These are phyloP conservation scores for Drosophila ananassae DNA, from an alignment of 1,140 invertebrate species.

Conservation along the genomic window DNA sequence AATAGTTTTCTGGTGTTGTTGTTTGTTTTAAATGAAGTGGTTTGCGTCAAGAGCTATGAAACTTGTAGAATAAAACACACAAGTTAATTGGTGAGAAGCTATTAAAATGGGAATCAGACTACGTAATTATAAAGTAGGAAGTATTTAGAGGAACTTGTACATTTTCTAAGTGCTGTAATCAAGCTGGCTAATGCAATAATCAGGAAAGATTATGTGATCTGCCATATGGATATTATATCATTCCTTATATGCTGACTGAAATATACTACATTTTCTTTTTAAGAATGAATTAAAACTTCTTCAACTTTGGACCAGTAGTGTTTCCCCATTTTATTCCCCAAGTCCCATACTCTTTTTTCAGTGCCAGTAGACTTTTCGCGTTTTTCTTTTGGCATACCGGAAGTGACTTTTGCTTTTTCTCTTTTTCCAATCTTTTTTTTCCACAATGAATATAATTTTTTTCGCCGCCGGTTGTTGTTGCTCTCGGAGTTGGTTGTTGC, in stretches of 20 bases:
- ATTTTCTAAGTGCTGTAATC: background rate
- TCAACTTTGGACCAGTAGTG: slow-evolving; percentile 13
- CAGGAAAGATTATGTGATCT: background rate
- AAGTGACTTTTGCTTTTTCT: slow-evolving; percentile 81
- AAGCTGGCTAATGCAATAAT: background rate
- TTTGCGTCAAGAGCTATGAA: slow-evolving; percentile 52
- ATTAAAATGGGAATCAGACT: slow-evolving; percentile 38
- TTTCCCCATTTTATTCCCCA: slow-evolving; percentile 30
- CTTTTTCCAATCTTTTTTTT: slow-evolving; percentile 40
- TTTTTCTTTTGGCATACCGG: slow-evolving; percentile 72
- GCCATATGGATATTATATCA: no score
- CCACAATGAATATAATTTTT: slow-evolving; percentile 72
- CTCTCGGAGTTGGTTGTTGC: slow-evolving; percentile 28
- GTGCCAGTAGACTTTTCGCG: slow-evolving; percentile 71
- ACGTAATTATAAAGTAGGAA: slow-evolving; percentile 14
- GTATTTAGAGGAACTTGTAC: slow-evolving; percentile 30
- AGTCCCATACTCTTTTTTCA: slow-evolving; percentile 10
- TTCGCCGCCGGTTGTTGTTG: slow-evolving; percentile 61
- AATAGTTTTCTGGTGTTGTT: slow-evolving; percentile 51
- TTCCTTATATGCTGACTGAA: background rate
- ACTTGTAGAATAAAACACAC: slow-evolving; percentile 38
- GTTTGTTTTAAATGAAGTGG: slow-evolving; percentile 32
- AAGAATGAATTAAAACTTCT: slow-evolving; percentile 49
- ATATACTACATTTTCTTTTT: slow-evolving; percentile 29
- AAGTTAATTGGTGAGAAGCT: slow-evolving; percentile 28